These are phyloP conservation scores for Nannoperca australis DNA, from an alignment of 2,797 vertebrate genomes.

Conservation along the genomic window DNA sequence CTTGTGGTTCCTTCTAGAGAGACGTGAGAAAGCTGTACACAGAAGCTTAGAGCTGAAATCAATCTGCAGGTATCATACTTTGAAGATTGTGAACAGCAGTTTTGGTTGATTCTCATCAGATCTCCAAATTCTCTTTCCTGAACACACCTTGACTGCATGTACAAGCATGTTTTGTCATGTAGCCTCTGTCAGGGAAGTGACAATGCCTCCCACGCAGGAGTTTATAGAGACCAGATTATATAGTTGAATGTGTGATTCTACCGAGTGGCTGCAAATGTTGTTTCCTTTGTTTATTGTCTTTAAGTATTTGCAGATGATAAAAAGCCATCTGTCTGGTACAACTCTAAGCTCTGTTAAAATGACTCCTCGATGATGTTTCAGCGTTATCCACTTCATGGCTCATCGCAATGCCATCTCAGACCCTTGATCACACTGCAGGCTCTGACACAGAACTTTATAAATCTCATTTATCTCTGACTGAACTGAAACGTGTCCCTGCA, in stretches of 20 bases:
- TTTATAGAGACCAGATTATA: not conserved
- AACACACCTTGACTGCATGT: not conserved
- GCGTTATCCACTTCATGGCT: not conserved
- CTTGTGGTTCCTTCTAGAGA: not conserved
- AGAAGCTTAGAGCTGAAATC: not conserved
- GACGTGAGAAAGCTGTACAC: not conserved
- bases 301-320: not conserved
- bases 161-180: not conserved
- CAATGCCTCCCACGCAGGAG: not conserved
- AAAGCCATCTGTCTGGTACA: not conserved
- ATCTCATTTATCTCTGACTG: not conserved
- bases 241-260: not conserved
- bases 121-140: not conserved
- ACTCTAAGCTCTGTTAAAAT: not conserved
- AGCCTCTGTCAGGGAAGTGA: not conserved
- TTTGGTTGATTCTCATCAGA: not conserved
- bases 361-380: not conserved
- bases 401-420: not conserved
- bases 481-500: not conserved
- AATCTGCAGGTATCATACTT: not conserved
- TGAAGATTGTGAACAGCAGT: conserved; percentile 1
- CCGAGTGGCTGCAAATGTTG: not conserved
- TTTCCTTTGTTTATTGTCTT: not conserved
- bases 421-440: not conserved
- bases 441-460: not conserved